Evolutionary conservation across 2,797 vertebrate species (phyloP).

Genomic region (Diplodus sargus): DNA sequence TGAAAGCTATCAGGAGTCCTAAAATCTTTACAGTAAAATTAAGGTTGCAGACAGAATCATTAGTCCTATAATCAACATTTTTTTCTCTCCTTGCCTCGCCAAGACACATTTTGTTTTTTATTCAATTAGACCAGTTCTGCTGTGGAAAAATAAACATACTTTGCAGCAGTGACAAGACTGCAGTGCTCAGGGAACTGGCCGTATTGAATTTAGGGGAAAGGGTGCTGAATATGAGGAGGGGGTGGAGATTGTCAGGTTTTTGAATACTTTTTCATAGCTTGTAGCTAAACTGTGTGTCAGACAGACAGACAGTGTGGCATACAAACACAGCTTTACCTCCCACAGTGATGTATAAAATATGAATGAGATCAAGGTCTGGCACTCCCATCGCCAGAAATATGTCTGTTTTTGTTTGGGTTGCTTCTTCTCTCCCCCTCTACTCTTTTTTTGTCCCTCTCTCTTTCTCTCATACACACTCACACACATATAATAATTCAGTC

Average conservation of each 20-base stretch:
- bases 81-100: neutral
- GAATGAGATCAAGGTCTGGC: slow-evolving; percentile 68
- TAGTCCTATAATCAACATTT: neutral
- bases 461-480: neutral
- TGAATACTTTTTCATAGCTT: neutral
- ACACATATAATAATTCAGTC: slow-evolving; percentile 17
- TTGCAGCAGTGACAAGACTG: neutral
- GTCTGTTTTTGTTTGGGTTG: slow-evolving; percentile 38
- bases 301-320: slow-evolving; percentile 10
- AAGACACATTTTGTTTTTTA: neutral
- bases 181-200: neutral
- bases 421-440: neutral
- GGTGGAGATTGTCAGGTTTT: neutral
- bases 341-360: slow-evolving; percentile 65
- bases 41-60: neutral
- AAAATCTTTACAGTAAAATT: neutral
- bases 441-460: neutral
- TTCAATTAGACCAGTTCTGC: neutral
- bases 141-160: neutral
- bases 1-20: neutral
- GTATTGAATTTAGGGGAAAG: neutral
- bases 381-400: slow-evolving; percentile 38
- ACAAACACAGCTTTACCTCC: slow-evolving; percentile 29
- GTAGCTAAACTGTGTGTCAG: slow-evolving; percentile 1
- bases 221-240: neutral